Evolutionary conservation across 2,888 invertebrate species (phyloP).

Genomic region (Trichopria drosophilae): DNA sequence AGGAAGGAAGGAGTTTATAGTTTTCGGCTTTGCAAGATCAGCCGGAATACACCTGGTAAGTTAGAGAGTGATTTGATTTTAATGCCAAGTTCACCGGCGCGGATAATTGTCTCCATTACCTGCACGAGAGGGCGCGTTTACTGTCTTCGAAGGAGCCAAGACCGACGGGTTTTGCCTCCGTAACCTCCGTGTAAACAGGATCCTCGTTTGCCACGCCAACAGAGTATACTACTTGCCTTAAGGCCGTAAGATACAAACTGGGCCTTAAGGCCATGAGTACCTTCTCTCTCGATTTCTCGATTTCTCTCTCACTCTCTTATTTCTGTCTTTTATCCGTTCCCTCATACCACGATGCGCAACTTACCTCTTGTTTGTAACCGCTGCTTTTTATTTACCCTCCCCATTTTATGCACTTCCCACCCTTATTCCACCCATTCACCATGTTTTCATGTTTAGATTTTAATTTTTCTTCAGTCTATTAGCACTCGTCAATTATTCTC

Average conservation of each 20-base stretch:
- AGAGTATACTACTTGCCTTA: no score
- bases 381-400: no score
- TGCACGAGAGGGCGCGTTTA: constrained; percentile 54
- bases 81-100: constrained; percentile 48
- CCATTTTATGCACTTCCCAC: no score
- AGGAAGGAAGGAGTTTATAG: no score
- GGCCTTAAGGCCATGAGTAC: background rate
- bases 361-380: no score
- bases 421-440: no score
- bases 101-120: constrained; percentile 53
- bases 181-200: constrained; percentile 56
- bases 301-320: constrained; percentile 15
- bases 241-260: no score
- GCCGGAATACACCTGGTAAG: constrained; percentile 16
- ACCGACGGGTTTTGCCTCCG: constrained; percentile 43
- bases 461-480: no score
- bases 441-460: no score
- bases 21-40: constrained; percentile 11
- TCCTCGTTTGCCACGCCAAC: constrained; percentile 58
- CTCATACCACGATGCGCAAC: no score
- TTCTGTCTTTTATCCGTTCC: no score
- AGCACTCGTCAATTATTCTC: no score
- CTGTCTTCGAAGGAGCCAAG: constrained; percentile 47
- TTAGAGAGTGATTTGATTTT: constrained; percentile 48
- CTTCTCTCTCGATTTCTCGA: constrained; percentile 28